Evolutionary conservation across 2,888 invertebrate genomes (phyloP).

Genomic region (Cistogaster globosa): DNA sequence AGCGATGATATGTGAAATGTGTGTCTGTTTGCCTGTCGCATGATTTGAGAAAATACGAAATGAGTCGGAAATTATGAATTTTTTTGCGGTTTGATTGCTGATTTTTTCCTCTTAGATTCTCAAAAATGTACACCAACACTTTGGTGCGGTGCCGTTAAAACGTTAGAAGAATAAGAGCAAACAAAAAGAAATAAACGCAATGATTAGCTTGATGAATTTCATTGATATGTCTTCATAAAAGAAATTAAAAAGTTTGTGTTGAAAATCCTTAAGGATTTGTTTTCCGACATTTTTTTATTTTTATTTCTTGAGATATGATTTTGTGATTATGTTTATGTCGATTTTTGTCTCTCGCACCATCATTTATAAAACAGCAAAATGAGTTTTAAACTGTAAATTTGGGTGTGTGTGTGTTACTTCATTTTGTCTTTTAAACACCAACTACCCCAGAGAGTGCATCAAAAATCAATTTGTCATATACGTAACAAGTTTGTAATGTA

Average conservation of each 20-base stretch:
- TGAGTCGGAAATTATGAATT: constrained; percentile 81
- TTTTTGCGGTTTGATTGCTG: constrained; percentile 49
- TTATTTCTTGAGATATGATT: too few relatives aligned
- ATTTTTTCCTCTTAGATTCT: constrained; percentile 31
- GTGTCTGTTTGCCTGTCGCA: constrained; percentile 22
- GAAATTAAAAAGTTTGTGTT: constrained; percentile 1
- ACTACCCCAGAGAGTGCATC: constrained; percentile 72
- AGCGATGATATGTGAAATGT: constrained; percentile 29
- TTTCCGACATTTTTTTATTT: constrained; percentile 13
- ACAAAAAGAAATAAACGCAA: constrained; percentile 8
- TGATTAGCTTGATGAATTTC: constrained; percentile 50
- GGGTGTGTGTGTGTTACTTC: background rate
- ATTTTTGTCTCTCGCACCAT: too few relatives aligned
- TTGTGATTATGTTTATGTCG: too few relatives aligned
- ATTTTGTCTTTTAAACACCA: constrained; percentile 30
- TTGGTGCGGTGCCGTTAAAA: background rate
- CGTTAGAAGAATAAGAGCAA: too few relatives aligned
- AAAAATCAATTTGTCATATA: constrained; percentile 75
- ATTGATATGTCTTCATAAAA: background rate
- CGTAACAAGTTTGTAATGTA: constrained; percentile 64
- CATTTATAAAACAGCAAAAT: constrained; percentile 19
- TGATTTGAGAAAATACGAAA: constrained; percentile 75
- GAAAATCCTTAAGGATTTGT: constrained; percentile 62
- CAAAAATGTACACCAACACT: constrained; percentile 41
- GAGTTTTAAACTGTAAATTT: too few relatives aligned